Conservation (phyloP, 2,797 vertebrate species). For the Tarsius wallacei region DNA sequence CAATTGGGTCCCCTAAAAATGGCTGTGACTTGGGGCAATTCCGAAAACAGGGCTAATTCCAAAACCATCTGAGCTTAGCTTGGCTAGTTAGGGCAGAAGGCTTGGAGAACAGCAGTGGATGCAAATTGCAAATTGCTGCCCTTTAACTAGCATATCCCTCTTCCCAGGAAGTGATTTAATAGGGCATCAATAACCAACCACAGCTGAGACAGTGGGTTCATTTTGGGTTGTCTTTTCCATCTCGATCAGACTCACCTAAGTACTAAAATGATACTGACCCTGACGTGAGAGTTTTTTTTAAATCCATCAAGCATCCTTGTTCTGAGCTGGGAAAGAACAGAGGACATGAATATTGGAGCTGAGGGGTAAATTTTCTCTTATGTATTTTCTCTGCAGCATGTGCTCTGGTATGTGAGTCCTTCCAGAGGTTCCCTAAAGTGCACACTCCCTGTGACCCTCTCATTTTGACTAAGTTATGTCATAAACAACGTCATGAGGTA, state of each 20-base stretch:
- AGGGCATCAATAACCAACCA: not conserved
- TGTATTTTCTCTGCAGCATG: not conserved
- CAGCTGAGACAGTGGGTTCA: not conserved
- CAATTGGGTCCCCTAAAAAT: not conserved
- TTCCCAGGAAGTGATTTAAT: conserved; percentile 3
- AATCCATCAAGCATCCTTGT: not conserved
- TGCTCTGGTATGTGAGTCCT: not conserved
- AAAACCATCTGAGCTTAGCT: not conserved
- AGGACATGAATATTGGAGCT: not conserved
- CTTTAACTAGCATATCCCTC: not conserved
- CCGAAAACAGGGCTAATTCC: not conserved
- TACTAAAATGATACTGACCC: not conserved
- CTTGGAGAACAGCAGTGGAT: not conserved
- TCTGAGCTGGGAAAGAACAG: not conserved
- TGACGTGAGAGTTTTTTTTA: not conserved
- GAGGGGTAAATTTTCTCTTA: not conserved
- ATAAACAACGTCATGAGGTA: not conserved
- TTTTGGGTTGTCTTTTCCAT: not conserved
- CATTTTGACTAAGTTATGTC: not conserved
- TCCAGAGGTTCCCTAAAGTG: not conserved
- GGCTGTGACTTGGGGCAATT: not conserved
- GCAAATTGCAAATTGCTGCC: not conserved
- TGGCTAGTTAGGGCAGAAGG: not conserved
- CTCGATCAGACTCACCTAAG: not conserved
- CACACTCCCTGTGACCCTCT: not conserved